Evolutionary conservation across 1,140 invertebrate species (phyloP).

Genomic region (Conopomorpha cramerella): DNA sequence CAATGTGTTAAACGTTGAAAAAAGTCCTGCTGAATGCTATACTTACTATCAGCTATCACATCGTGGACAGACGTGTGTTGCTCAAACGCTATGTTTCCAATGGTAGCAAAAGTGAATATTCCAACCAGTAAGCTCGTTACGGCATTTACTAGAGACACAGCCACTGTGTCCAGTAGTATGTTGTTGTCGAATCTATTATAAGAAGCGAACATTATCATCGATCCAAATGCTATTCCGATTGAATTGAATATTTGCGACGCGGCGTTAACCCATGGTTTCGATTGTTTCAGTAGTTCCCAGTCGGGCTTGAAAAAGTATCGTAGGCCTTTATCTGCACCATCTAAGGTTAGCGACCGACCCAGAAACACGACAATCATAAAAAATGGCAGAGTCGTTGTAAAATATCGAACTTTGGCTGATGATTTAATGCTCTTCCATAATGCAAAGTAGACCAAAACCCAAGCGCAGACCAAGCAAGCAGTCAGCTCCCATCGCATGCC

Average conservation of each 20-base stretch:
- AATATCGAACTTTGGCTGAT: conserved; percentile 81
- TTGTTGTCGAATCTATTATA: conserved; percentile 94
- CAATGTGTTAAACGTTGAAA: neutral
- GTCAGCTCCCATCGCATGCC: conserved; percentile 84
- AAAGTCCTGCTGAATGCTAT: conserved; percentile 4
- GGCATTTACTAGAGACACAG: conserved; percentile 81
- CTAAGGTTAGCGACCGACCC: conserved; percentile 77
- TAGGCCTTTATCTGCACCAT: conserved; percentile 79
- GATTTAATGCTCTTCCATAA: conserved; percentile 92
- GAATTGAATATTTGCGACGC: conserved; percentile 93
- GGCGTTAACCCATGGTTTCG: conserved; percentile 91
- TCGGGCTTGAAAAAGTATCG: conserved; percentile 87
- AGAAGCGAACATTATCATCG: conserved; percentile 93
- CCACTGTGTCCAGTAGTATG: conserved; percentile 82
- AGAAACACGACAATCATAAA: conserved; percentile 81
- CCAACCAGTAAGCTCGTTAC: conserved; percentile 84
- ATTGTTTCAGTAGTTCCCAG: conserved; percentile 80
- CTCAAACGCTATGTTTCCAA: conserved; percentile 84
- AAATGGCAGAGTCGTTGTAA: conserved; percentile 86
- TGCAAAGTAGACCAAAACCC: conserved; percentile 90
- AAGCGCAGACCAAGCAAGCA: conserved; percentile 82
- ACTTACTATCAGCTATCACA: conserved; percentile 83
- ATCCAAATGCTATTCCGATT: conserved; percentile 88
- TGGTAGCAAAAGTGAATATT: conserved; percentile 85
- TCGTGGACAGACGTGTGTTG: conserved; percentile 76